Evolutionary conservation across 2,797 vertebrate genomes (phyloP).

Genomic region (Cephalopachus bancanus): DNA sequence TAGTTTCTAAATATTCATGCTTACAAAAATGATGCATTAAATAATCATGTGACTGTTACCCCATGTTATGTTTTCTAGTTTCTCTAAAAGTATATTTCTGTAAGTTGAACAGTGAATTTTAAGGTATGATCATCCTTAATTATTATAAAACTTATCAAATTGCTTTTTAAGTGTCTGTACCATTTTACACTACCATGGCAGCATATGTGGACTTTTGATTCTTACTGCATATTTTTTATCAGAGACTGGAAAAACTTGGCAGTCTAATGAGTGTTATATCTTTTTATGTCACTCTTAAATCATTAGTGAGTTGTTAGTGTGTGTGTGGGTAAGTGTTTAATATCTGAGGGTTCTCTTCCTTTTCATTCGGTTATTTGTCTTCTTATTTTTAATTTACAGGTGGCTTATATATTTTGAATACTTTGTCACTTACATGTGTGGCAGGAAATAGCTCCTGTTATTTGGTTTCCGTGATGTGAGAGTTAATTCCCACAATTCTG

Average conservation of each 20-base stretch:
- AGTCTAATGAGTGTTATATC: background rate
- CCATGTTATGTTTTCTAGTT: background rate
- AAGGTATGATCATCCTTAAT: conserved; percentile 17
- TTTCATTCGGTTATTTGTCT: background rate
- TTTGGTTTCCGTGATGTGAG: background rate
- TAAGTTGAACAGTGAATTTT: background rate
- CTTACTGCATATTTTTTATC: background rate
- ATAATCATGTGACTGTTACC: conserved; percentile 19
- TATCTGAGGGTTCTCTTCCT: background rate
- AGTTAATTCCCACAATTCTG: background rate
- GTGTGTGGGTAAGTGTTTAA: background rate
- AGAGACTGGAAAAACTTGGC: background rate
- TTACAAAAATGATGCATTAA: background rate
- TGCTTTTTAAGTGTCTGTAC: background rate
- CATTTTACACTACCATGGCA: background rate
- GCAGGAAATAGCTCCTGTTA: background rate
- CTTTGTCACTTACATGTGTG: background rate
- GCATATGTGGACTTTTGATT: background rate
- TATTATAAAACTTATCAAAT: conserved; percentile 23
- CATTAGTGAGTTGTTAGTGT: background rate
- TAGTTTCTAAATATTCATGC: conserved; percentile 22
- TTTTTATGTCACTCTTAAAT: conserved; percentile 22
- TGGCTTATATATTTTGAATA: conserved; percentile 6
- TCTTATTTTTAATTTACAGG: conserved; percentile 11
- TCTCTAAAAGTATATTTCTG: background rate